These are phyloP conservation scores for Acanthurus lineatus DNA, from an alignment of 2,797 vertebrate species.

Conservation along the genomic window DNA sequence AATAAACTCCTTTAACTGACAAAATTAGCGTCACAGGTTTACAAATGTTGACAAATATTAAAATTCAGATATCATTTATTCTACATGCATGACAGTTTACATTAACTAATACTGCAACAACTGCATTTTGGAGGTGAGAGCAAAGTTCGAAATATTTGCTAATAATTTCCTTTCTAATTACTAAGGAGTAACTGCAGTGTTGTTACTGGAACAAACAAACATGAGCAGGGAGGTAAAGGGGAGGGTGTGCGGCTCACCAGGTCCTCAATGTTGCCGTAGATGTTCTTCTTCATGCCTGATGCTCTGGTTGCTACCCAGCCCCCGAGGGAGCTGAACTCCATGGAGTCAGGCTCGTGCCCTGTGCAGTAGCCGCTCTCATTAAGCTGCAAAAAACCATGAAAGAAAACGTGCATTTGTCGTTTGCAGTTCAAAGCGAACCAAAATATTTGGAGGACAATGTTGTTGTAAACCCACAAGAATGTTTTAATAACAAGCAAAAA, in stretches of 20 bases:
- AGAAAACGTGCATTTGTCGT: slow-evolving; percentile 26
- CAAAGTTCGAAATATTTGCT: slow-evolving; percentile 34
- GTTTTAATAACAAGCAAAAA: slow-evolving; percentile 69
- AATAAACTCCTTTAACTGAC: slow-evolving; percentile 3
- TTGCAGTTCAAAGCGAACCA: slow-evolving; percentile 35
- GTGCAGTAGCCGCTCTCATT: slow-evolving; percentile 97
- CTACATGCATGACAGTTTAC: not conserved
- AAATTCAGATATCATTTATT: not conserved
- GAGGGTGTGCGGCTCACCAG: slow-evolving; percentile 86
- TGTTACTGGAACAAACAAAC: slow-evolving; percentile 36
- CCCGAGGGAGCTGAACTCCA: slow-evolving; percentile 98
- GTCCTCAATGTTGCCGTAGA: slow-evolving; percentile 99
- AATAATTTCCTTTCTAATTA: slow-evolving; percentile 51
- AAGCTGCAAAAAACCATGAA: slow-evolving; percentile 83
- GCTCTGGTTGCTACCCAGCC: slow-evolving; percentile 99
- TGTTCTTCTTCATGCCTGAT: slow-evolving; percentile 99
- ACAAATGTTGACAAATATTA: not conserved
- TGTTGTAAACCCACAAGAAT: slow-evolving; percentile 66
- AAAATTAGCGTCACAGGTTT: not conserved
- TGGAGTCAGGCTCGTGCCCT: slow-evolving; percentile 98
- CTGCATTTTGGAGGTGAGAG: slow-evolving; percentile 16
- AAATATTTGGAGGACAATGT: slow-evolving; percentile 55
- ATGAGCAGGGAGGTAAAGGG: slow-evolving; percentile 12
- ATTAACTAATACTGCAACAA: not conserved
- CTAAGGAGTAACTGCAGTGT: not conserved